Percentiles rank a stretch among this genome's conserved stretches.
Conservation (phyloP, 2,113 vertebrate genomes). For the Tragelaphus imberbis region DNA sequence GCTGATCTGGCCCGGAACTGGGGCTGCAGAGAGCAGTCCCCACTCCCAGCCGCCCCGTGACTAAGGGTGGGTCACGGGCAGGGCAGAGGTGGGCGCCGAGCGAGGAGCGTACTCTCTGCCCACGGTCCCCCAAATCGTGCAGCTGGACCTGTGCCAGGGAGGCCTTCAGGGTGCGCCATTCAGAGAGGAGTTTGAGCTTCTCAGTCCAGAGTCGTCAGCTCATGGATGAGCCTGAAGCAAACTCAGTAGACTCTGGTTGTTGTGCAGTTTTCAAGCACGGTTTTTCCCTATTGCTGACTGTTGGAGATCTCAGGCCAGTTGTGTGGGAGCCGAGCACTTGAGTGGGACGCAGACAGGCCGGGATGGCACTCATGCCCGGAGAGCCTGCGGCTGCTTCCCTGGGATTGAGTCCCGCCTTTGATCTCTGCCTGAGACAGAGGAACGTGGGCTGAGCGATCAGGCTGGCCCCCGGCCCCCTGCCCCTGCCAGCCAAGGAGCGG, state of each 20-base stretch:
- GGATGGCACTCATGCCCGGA: background rate
- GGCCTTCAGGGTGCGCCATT: no score
- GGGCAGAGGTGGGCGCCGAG: background rate
- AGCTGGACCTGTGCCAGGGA: background rate
- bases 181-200: background rate
- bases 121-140: fast-evolving
- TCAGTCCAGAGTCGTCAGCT: background rate
- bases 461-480: background rate
- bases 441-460: fast-evolving
- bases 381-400: background rate
- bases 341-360: background rate
- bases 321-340: background rate
- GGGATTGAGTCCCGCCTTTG: fast-evolving
- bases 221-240: background rate
- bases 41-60: background rate
- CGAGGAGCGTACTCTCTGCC: fast-evolving
- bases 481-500: background rate
- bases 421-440: background rate
- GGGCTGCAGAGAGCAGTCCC: background rate
- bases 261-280: background rate
- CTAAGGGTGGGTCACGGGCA: fast-evolving
- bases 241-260: background rate
- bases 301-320: background rate
- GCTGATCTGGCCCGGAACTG: background rate
- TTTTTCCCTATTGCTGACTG: background rate